Evolutionary conservation across 1,140 invertebrate genomes (phyloP), one percentile per base, ranked within the genome.

Genomic region (Caenorhabditis briggsae): DNA sequence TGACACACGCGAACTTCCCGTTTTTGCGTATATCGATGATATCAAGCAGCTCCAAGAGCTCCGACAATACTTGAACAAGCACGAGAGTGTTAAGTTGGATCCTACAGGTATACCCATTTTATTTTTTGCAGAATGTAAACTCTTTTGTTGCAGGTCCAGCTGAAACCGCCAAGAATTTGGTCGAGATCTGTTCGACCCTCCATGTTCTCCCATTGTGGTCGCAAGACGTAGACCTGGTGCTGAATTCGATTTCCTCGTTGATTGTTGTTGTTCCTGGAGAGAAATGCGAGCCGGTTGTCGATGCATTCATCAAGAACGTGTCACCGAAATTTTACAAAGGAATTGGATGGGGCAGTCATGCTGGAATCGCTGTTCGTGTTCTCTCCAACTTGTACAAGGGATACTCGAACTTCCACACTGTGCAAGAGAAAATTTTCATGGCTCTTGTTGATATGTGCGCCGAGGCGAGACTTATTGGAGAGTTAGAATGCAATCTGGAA

Each of bases 371-470:
- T 8, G 83, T 87, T 50, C 61, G 86, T 18, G 86, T 87, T 33
- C 65, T 87, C 2, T 87, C 86, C 16, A 87, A 87, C 53, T 83
- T 87, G 48, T 87, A 87, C 86, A 55, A 74, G 12, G 86, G 64
- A 18, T 87, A 87, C 46, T 61, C 61, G 50, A 84, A 46, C 25
- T 74, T 84, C 74, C 82, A 64, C 41, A 48, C 43, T 43, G 64
- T 82, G 18, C 86, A 84, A 25, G 56, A 84, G 50, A 53, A 61
- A 11, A 78, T 84, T 12, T 83, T 65, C 48, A 18, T 48, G 20
- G 33, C 33, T 23, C 86, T 78, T 23, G 46, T 87, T 18, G 25
- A 84, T 48, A 56, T 87, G 61, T 82, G 74, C 65, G 59, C 61
- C 7, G 83, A 87, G 43, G 53, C 82, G 1, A 43, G 83, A 18